phyloP scores from a whole-genome alignment of 2,888 invertebrate species.

The Eulithis prunata region DNA sequence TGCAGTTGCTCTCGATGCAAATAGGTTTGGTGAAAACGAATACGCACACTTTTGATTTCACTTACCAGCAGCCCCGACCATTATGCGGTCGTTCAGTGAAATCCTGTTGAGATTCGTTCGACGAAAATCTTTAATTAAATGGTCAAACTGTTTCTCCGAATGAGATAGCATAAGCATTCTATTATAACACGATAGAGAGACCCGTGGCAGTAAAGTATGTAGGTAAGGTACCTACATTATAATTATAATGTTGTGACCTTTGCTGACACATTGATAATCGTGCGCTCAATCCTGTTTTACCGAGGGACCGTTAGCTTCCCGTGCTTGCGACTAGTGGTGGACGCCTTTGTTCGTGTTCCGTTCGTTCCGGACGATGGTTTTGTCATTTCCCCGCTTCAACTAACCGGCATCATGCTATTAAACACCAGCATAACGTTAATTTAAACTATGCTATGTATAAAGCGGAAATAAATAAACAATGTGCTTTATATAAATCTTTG shows the following conservation, averaged over 20 bases:
- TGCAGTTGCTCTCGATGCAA: background rate
- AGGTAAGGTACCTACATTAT: slow-evolving; percentile 17
- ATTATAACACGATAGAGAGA: background rate
- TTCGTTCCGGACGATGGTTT: slow-evolving; percentile 56
- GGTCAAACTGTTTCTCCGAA: slow-evolving; percentile 4
- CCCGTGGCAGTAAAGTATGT: slow-evolving; percentile 20
- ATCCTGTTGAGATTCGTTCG: slow-evolving; percentile 9
- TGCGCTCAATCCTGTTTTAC: slow-evolving; percentile 50
- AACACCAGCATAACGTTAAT: slow-evolving; percentile 35
- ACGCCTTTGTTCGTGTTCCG: slow-evolving; percentile 57
- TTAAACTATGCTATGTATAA: slow-evolving; percentile 20
- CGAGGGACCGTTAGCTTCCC: slow-evolving; percentile 61
- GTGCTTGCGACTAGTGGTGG: slow-evolving; percentile 47
- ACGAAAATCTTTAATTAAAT: slow-evolving; percentile 2
- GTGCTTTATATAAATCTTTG: background rate
- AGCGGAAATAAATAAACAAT: slow-evolving; percentile 22
- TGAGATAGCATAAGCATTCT: background rate
- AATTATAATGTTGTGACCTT: slow-evolving; percentile 40
- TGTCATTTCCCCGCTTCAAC: slow-evolving; percentile 45
- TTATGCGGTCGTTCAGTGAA: slow-evolving; percentile 14
- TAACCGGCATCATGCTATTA: slow-evolving; percentile 45
- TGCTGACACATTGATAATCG: slow-evolving; percentile 45
- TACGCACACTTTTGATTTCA: slow-evolving; percentile 39
- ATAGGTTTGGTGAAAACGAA: slow-evolving; percentile 38
- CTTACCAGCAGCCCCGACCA: slow-evolving; percentile 28